Evolutionary conservation across 2,888 invertebrate genomes (phyloP).

Genomic region (Harpalus rubripes): DNA sequence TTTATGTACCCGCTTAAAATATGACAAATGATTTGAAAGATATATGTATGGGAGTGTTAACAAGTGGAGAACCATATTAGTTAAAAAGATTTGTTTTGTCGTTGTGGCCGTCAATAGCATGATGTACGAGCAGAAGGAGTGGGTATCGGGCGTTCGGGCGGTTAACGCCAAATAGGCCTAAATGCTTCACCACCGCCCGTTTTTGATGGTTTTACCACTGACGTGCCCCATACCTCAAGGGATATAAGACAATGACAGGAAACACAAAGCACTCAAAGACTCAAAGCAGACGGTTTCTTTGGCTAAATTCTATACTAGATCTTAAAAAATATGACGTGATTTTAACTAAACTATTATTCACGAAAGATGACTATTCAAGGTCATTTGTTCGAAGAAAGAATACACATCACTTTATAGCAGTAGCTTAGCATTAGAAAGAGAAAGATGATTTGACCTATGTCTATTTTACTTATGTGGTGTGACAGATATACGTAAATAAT

Average conservation of each 20-base stretch:
- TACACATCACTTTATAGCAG: too few species aligned
- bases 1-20: conserved; percentile 32
- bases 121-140: conserved; percentile 58
- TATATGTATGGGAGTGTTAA: conserved; percentile 56
- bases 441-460: too few species aligned
- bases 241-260: conserved; percentile 26
- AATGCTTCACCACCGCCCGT: conserved; percentile 32
- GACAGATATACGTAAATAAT: too few species aligned
- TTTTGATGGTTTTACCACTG: conserved; percentile 37
- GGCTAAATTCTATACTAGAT: too few species aligned
- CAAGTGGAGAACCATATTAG: conserved; percentile 60
- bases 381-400: too few species aligned
- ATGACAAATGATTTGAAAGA: conserved; percentile 56
- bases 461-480: too few species aligned
- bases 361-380: too few species aligned
- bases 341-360: too few species aligned
- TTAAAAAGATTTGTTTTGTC: conserved; percentile 65
- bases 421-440: too few species aligned
- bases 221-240: neutral
- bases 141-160: conserved; percentile 19
- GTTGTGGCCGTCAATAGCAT: conserved; percentile 58
- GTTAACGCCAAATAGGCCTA: conserved; percentile 30
- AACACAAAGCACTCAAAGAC: neutral
- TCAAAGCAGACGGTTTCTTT: too few species aligned
- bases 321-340: too few species aligned